Evolutionary conservation across 2,888 invertebrate species (phyloP), one percentile per base, ranked within the genome.

Genomic region (Eupithecia pulchellata): DNA sequence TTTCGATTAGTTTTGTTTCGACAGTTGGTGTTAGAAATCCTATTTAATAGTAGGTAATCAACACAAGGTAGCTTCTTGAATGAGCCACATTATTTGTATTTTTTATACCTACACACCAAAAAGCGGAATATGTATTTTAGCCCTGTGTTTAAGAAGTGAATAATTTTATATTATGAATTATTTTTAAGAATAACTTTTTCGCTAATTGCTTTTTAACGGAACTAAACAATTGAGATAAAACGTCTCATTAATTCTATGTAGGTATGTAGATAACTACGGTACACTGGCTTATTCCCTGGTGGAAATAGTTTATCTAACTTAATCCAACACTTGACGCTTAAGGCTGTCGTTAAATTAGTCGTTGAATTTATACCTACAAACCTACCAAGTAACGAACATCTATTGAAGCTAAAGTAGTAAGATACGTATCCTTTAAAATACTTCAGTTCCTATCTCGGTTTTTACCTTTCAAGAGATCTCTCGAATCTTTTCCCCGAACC

Each of bases 1-100:
- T 66, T 69, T 69, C 60, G 64, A 72, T 72, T 68, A 69, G 68
- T 39, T 68, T 72, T 63, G 55, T 67, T 67, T 11, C 11, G 20
- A 11, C 3, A 20, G 9, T 2, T 25, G 25, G 4, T 52, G 20
- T 4, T 20, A 11, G 9, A 47, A 47, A 47, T 42, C 9, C 42
- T 42, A 8, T 42, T n/a, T 9, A 42, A 6, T 42, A 39, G 39
- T n/a, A n/a, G 34, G 9, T 17, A 39, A 17, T 39, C n/a, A 1
- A 20, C n/a, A 9, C n/a, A n/a, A 42, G 42, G 1, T 42, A 2
- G 42, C 14, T 42, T 42, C 8, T 42, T 6, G 8, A 42, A 1
- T n/a, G 42, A 42, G n/a, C n/a, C 42, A 14, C 8, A 42, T 3
- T 20, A 47, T 9, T 3, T 0, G 4, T 39, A 5, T n/a, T n/a